These are phyloP conservation scores for Cebus imitator DNA, from an alignment of 2,113 vertebrate genomes.

Conservation along the genomic window DNA sequence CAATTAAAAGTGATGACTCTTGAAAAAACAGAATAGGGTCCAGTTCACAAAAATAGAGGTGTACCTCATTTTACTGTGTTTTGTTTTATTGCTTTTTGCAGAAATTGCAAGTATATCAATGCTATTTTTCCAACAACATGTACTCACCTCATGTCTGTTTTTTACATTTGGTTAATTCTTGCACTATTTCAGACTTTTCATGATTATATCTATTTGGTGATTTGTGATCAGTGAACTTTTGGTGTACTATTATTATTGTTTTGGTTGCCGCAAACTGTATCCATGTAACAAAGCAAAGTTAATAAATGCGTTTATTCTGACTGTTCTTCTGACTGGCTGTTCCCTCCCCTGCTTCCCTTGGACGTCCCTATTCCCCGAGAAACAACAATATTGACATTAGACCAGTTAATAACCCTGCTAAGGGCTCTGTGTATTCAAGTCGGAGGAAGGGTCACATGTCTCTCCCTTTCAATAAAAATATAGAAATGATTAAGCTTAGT, in stretches of 20 bases:
- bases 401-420: background rate
- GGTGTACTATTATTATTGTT: background rate
- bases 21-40: background rate
- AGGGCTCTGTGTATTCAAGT: background rate
- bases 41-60: background rate
- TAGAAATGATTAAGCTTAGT: background rate
- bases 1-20: constrained; percentile 3
- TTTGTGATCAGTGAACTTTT: background rate
- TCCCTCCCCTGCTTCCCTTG: background rate
- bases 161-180: background rate
- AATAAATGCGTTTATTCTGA: background rate
- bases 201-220: background rate
- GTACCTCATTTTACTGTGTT: background rate
- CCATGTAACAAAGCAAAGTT: background rate
- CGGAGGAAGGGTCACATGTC: background rate
- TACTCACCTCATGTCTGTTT: background rate
- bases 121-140: background rate
- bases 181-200: background rate
- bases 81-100: background rate
- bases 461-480: background rate
- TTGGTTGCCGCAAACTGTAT: background rate
- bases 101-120: background rate
- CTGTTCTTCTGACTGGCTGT: background rate
- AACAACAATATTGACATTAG: background rate
- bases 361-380: background rate